Evolutionary conservation across 2,797 vertebrate species (phyloP).

Genomic region (Novumbra hubbsi): DNA sequence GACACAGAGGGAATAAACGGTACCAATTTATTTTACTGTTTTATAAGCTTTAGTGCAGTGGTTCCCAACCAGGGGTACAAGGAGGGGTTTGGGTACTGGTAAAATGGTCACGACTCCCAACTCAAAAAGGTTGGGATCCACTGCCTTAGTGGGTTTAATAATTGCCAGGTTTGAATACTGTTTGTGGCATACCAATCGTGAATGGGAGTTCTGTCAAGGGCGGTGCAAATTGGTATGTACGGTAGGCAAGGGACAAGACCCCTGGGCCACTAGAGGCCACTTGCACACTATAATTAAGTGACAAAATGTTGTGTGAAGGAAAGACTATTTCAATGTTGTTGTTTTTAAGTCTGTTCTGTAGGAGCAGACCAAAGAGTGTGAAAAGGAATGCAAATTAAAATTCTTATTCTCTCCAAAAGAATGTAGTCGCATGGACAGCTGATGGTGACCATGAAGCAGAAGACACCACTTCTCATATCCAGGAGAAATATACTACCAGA

Average conservation of each 20-base stretch:
- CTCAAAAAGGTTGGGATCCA: too few species aligned
- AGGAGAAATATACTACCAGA: constrained; percentile 54
- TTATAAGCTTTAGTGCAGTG: background rate
- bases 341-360: background rate
- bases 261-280: too few species aligned
- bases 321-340: background rate
- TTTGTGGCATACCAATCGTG: too few species aligned
- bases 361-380: background rate
- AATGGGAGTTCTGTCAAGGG: too few species aligned
- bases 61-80: too few species aligned
- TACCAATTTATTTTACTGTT: constrained; percentile 27
- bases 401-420: constrained; percentile 68
- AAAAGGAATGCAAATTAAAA: background rate
- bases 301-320: background rate
- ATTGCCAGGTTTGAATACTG: too few species aligned
- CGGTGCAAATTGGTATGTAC: too few species aligned
- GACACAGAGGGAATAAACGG: constrained; percentile 84
- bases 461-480: constrained; percentile 58
- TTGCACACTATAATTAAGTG: background rate
- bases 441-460: constrained; percentile 85
- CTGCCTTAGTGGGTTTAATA: too few species aligned
- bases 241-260: too few species aligned
- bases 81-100: too few species aligned
- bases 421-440: constrained; percentile 98
- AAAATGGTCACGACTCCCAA: too few species aligned